Conservation (phyloP, 1,140 invertebrate genomes). For the Drosophila mojavensis region DNA sequence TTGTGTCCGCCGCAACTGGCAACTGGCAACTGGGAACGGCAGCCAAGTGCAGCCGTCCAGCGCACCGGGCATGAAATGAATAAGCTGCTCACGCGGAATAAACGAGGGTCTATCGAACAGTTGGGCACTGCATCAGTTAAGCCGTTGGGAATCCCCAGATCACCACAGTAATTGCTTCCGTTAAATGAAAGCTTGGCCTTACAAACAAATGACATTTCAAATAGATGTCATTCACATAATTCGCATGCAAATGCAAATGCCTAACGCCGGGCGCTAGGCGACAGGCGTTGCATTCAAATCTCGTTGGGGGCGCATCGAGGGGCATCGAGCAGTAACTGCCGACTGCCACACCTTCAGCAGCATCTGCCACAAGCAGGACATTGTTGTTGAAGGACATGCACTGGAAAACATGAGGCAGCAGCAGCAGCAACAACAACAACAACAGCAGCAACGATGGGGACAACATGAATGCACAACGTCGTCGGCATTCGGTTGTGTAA, state of each 20-base stretch:
- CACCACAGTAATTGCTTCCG: not conserved
- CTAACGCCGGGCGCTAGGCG: not conserved
- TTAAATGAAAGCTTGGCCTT: slow-evolving; percentile 46
- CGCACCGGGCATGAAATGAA: slow-evolving; percentile 47
- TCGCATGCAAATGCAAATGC: slow-evolving; percentile 41
- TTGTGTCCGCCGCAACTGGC: slow-evolving; percentile 58
- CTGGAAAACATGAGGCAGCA: slow-evolving; percentile 34
- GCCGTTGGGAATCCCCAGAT: no score
- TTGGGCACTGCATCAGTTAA: not conserved
- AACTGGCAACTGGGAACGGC: slow-evolving; percentile 42
- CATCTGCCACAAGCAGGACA: slow-evolving; percentile 30
- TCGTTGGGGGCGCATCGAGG: slow-evolving; percentile 1
- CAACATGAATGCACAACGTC: slow-evolving; percentile 71
- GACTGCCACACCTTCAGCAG: slow-evolving; percentile 38
- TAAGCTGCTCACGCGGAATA: slow-evolving; percentile 56
- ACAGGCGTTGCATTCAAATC: slow-evolving; percentile 17
- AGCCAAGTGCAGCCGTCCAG: slow-evolving; percentile 59
- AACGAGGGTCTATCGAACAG: slow-evolving; percentile 25
- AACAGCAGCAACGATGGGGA: slow-evolving; percentile 17
- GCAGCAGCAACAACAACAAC: slow-evolving; percentile 30
- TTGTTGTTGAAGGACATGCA: slow-evolving; percentile 54
- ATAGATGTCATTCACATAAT: slow-evolving; percentile 37
- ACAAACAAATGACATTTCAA: slow-evolving; percentile 51
- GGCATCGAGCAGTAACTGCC: slow-evolving; percentile 4
- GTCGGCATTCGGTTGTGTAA: slow-evolving; percentile 77